These are phyloP conservation scores for Andrena cerasifolii DNA, from an alignment of 1,140 invertebrate species.

Conservation along the genomic window DNA sequence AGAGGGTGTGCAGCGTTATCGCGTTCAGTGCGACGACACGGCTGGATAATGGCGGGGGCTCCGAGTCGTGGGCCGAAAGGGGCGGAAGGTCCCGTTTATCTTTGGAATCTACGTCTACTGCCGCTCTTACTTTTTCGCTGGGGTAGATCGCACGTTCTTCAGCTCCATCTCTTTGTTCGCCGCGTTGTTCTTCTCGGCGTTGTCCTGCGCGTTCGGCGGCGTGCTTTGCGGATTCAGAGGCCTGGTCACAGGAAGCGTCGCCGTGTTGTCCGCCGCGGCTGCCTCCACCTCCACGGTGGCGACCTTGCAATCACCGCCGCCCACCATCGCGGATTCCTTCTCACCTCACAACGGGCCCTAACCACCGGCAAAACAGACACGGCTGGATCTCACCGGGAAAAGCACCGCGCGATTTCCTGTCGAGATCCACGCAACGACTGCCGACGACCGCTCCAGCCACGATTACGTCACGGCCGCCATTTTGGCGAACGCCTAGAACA, in stretches of 20 bases:
- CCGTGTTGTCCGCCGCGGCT: slow-evolving; percentile 88
- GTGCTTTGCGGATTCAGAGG: slow-evolving; percentile 84
- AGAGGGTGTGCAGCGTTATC: neutral
- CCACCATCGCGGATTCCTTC: slow-evolving; percentile 82
- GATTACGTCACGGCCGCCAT: slow-evolving; percentile 71
- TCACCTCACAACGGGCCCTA: slow-evolving; percentile 47
- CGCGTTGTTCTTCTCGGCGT: slow-evolving; percentile 89
- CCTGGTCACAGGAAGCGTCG: slow-evolving; percentile 90
- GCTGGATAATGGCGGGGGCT: too few species aligned
- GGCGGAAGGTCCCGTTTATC: neutral
- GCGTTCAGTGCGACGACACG: too few species aligned
- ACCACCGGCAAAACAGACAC: slow-evolving; percentile 51
- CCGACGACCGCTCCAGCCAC: neutral
- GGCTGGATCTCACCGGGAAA: slow-evolving; percentile 37
- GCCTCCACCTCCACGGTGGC: slow-evolving; percentile 92
- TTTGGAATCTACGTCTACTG: slow-evolving; percentile 11
- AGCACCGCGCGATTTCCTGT: neutral
- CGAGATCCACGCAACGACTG: slow-evolving; percentile 47
- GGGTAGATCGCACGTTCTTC: slow-evolving; percentile 91
- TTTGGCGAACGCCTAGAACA: slow-evolving; percentile 74
- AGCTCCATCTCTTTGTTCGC: slow-evolving; percentile 94
- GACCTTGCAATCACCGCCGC: slow-evolving; percentile 91
- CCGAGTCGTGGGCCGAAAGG: neutral
- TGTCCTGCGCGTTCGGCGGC: slow-evolving; percentile 85
- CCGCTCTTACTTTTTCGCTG: slow-evolving; percentile 88